Base-by-base conservation (phyloP, 2,888 invertebrate genomes). In the Anaspis maculata region DNA sequence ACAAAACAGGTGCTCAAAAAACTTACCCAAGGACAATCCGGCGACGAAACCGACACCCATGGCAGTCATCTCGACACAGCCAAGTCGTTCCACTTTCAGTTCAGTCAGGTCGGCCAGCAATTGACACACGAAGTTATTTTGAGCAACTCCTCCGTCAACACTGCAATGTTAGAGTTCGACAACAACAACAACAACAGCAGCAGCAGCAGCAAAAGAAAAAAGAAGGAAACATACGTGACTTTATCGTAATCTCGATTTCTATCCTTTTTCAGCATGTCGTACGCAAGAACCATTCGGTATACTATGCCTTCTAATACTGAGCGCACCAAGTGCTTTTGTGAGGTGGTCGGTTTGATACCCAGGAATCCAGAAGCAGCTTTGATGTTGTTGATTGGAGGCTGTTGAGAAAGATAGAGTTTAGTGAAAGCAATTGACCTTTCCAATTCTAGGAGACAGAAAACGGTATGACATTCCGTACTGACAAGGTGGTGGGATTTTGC, bases 121-220 rank as follows among this genome's bases (percentile, higher is more conserved):
- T 62, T 95, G 94, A 49, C 88, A 80, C 25, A 96, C 71, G 58
- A 96, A 96, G 64, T 92, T 81, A 62, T 94, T 96, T 42, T 79
- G 79, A 0, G 92, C 83, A n/a, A 96, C 92, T n/a, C 96, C 96
- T 2, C 96, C 96, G 63, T 95, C 91, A 39, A 91, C 76, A 54
- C 95, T 94, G 63, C 4, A 69, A 68, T 27, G 27, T 4, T 15
- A 37, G n/a, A n/a, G n/a, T n/a, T n/a, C n/a, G n/a, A n/a, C n/a
- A n/a, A n/a, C n/a, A n/a, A n/a, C n/a, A n/a, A n/a, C n/a, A n/a
- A n/a, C n/a, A n/a, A n/a, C n/a, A n/a, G n/a, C n/a, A n/a, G n/a
- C n/a, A n/a, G n/a, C n/a, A n/a, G n/a, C n/a, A n/a, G n/a, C n/a
- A n/a, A n/a, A n/a, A n/a, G n/a, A n/a, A n/a, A n/a, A 35, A 32